These are phyloP conservation scores for Yponomeuta plumbellus DNA, from an alignment of 2,888 invertebrate species.

Conservation along the genomic window DNA sequence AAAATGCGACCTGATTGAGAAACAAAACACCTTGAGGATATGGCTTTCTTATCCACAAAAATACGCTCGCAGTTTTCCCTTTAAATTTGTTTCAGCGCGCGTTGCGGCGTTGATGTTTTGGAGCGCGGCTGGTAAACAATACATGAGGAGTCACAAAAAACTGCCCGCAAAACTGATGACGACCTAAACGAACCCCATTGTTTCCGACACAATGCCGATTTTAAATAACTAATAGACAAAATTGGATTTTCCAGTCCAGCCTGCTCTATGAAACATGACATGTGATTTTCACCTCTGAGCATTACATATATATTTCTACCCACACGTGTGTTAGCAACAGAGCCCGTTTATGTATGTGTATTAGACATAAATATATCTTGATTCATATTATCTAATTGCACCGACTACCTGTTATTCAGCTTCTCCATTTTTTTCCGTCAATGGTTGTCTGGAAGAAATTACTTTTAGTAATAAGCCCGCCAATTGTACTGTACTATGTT, in stretches of 20 bases:
- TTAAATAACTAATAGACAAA: constrained; percentile 24
- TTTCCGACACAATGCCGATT: constrained; percentile 24
- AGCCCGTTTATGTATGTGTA: too few species aligned
- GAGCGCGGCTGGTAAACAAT: neutral
- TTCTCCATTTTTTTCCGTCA: too few species aligned
- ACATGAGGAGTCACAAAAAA: constrained; percentile 10
- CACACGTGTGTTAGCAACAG: neutral
- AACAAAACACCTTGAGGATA: neutral
- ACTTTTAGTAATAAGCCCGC: too few species aligned
- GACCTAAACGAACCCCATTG: constrained; percentile 26
- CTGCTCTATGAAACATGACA: neutral
- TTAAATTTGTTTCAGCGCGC: neutral
- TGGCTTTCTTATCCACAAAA: neutral
- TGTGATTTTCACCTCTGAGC: constrained; percentile 5
- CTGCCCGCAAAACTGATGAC: constrained; percentile 22
- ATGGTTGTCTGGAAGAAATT: too few species aligned
- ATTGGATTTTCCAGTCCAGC: constrained; percentile 17
- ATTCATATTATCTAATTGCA: too few species aligned
- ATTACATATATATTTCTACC: neutral
- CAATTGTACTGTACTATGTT: too few species aligned
- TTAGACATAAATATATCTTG: too few species aligned
- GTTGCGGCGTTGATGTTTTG: neutral
- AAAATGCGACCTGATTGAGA: neutral
- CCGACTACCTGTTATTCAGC: too few species aligned
- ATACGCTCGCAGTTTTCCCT: neutral